A percentile compares a stretch with the other conserved stretches of the same genome.
These are phyloP conservation scores for Macroramphosus scolopax DNA, from an alignment of 2,797 vertebrate genomes.

Conservation along the genomic window DNA sequence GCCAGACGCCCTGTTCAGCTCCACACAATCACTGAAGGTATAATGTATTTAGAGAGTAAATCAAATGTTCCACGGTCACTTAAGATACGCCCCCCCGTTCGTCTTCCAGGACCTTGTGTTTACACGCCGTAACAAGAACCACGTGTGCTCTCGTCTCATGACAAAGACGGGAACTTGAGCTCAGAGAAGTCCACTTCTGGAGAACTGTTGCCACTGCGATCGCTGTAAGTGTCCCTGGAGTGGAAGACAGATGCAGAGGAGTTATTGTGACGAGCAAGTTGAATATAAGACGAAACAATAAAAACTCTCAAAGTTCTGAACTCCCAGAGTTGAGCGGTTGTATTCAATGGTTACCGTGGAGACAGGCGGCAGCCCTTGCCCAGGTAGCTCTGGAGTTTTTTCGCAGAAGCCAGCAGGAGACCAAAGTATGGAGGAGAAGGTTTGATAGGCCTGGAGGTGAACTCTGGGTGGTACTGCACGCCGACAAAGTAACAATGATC, in stretches of 20 bases:
- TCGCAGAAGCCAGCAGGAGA: slow-evolving; percentile 88
- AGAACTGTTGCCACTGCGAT: slow-evolving; percentile 87
- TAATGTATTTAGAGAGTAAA: slow-evolving; percentile 9
- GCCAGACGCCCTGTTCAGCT: background rate
- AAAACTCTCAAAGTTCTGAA: too few species aligned
- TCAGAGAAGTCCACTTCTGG: slow-evolving; percentile 88
- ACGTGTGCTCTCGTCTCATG: slow-evolving; percentile 70
- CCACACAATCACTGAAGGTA: background rate
- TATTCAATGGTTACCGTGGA: slow-evolving; percentile 79
- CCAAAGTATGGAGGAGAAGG: slow-evolving; percentile 95
- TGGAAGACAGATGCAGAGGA: too few species aligned
- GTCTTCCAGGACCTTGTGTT: too few species aligned
- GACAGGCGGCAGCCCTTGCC: slow-evolving; percentile 91
- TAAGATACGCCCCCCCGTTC: too few species aligned
- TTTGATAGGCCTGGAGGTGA: slow-evolving; percentile 95
- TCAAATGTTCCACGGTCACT: too few species aligned
- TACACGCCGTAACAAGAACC: too few species aligned
- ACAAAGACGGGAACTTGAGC: slow-evolving; percentile 82
- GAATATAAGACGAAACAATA: too few species aligned
- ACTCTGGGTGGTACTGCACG: slow-evolving; percentile 95
- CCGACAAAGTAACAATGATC: slow-evolving; percentile 95
- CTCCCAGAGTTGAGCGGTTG: too few species aligned
- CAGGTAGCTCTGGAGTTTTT: slow-evolving; percentile 86
- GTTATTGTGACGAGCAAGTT: too few species aligned
- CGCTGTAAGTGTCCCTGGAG: slow-evolving; percentile 91